A percentile compares a stretch with the other conserved stretches of the same genome.
These are phyloP conservation scores for Sebastes variabilis DNA, from an alignment of 2,797 vertebrate species.

Conservation along the genomic window DNA sequence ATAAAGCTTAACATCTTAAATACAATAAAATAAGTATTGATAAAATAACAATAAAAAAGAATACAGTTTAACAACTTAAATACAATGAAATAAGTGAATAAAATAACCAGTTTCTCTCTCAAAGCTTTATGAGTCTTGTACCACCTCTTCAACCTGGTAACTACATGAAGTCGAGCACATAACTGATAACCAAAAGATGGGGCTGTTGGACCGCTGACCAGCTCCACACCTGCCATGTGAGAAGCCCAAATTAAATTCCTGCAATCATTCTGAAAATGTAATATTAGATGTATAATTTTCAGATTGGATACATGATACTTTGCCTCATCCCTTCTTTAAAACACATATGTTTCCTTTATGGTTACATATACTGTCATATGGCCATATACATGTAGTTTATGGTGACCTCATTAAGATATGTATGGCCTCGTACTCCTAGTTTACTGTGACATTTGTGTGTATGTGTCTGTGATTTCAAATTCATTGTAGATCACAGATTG, in stretches of 20 bases:
- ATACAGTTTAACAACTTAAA: no score
- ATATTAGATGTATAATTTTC: not conserved
- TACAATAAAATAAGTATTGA: no score
- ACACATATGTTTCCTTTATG: not conserved
- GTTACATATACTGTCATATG: not conserved
- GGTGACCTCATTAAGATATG: not conserved
- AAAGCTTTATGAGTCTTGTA: not conserved
- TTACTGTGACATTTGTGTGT: not conserved
- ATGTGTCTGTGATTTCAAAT: not conserved
- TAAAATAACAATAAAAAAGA: accelerated
- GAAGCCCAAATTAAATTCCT: not conserved
- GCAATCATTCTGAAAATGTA: not conserved
- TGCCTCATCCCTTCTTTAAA: not conserved
- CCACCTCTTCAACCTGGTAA: not conserved
- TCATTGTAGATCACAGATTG: slow-evolving; percentile 8
- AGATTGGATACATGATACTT: not conserved
- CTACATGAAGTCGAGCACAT: not conserved
- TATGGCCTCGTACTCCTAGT: not conserved
- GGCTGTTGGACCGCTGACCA: slow-evolving; percentile 42
- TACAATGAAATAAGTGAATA: no score
- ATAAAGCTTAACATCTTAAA: no score
- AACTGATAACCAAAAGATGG: slow-evolving; percentile 55
- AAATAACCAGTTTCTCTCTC: no score
- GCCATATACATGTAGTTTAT: not conserved
- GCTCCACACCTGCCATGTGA: not conserved